Base-by-base conservation (phyloP, 2,797 vertebrate species). In the Diceros bicornis region DNA sequence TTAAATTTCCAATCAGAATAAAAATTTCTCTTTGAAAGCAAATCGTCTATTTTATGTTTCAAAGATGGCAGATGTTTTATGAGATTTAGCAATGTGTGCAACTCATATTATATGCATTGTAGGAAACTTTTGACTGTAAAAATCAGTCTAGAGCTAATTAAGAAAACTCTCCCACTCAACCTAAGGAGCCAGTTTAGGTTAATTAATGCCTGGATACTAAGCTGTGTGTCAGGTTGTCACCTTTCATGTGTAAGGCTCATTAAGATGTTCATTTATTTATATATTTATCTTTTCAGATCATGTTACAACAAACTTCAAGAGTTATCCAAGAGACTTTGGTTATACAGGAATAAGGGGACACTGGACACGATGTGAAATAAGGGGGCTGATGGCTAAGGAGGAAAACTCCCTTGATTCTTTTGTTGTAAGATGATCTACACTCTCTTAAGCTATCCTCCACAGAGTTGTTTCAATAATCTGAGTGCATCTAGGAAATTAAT, bases 1-100 rank as follows among this genome's bases (percentile, higher is more conserved):
- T 95, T 57, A 59, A 14, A 57, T 78, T 95, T 93, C 55, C 62
- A 95, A 37, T 25, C 82, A 64, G 64, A 75, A 87, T 92, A 52
- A 69, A 72, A 75, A 66, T 55, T 74, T 90, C 68, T 78, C 72
- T 95, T 55, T n/a, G 55, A 91, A 94, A 87, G 23, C 7, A 72
- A 69, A 71, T 55, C 37, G 2, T 88, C 87, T 72, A 1, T 44
- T 23, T n/a, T 83, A 64, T 57, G 75, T 79, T 91, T 85, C 50
- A 61, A 77, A 91, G n/a, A 55, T 50, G 55, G 64, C 71, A 84
- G 83, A 59, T 92, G 61, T 93, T 79, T 82, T 71, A 27, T 79
- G 61, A 52, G 37, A 79, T 79, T 71, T 71, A 79, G 62, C 7
- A 1, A 6, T 55, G 47, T 85, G 66, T 47, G n/a, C 23, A 61